Evolutionary conservation across 2,888 invertebrate species (phyloP), one percentile per base, ranked within the genome.

Genomic region (Noctua janthina): DNA sequence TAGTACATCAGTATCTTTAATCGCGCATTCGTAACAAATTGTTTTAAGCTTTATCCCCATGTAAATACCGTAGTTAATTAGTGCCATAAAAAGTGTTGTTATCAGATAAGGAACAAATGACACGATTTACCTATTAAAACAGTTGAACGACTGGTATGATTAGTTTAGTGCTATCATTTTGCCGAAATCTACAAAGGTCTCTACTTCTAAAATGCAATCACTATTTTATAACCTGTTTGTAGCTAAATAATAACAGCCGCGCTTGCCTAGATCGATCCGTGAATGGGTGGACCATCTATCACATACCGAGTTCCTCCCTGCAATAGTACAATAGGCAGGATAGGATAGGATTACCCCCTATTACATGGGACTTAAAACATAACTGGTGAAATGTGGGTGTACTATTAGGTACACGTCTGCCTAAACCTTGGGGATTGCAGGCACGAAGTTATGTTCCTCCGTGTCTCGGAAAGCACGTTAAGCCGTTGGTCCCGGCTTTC

Each of bases 31-130:
- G 17, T 59, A 23, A 39, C 17, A 20, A 79, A 67, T 49, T 6
- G 13, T 62, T 64, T 46, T 23, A 10, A 15, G 20, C 23, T 7
- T 17, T 62, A 49, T 39, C 8, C 23, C 17, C 51, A 75, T 10
- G 51, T 43, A 39, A n/a, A 11, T 17, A 73, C 17, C 29, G 8
- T 35, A 74, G 46, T 74, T n/a, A 23, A 49, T 23, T 13, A 54
- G 64, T 29, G 20, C 43, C 8, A 39, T 70, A 49, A 43, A n/a
- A 35, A 29, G 39, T 8, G 20, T 62, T 3, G 23, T 64, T 62
- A 83, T 83, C 67, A 74, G 85, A 75, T 83, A 84, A 75, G 17
- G 13, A 39, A 71, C 15, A 8, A 29, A 29, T 39, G 6, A 79
- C 85, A 83, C 51, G 62, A 13, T 49, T 68, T 43, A 29, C 20